These are phyloP conservation scores for Xenus cinereus DNA, from an alignment of 2,113 vertebrate species.

Conservation along the genomic window DNA sequence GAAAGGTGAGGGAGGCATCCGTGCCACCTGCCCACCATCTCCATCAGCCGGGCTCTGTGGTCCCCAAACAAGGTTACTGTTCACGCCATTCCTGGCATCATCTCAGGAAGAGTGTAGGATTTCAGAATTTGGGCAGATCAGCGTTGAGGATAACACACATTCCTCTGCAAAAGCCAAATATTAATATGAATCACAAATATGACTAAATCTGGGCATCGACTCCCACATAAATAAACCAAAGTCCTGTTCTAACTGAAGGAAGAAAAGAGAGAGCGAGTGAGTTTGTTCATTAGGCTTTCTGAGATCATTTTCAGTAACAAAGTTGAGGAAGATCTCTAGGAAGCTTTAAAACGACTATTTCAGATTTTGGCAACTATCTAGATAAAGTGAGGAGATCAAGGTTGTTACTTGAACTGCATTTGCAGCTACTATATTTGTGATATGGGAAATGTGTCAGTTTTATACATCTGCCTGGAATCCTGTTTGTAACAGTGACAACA, in stretches of 20 bases:
- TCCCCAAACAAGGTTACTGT: not conserved
- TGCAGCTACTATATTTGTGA: not conserved
- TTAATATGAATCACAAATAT: not conserved
- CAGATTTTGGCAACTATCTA: not conserved
- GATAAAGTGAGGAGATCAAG: not conserved
- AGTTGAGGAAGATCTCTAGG: not conserved
- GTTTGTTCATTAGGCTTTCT: not conserved
- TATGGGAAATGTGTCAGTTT: not conserved
- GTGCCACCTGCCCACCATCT: not conserved
- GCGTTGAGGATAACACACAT: not conserved
- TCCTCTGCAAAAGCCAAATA: not conserved
- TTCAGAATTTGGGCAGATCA: not conserved
- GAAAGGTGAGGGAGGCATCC: not conserved
- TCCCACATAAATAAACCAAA: not conserved
- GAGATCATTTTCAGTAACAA: not conserved
- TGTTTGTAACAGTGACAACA: not conserved
- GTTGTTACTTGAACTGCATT: not conserved
- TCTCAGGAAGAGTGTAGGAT: not conserved
- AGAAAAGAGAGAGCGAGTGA: rapidly evolving
- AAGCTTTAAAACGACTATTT: not conserved
- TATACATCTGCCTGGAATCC: not conserved
- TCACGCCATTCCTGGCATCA: not conserved
- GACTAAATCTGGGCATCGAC: not conserved
- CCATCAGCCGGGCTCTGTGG: not conserved
- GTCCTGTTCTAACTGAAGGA: not conserved